Conservation (phyloP, 2,888 invertebrate genomes). For the Miltochrista miniata region DNA sequence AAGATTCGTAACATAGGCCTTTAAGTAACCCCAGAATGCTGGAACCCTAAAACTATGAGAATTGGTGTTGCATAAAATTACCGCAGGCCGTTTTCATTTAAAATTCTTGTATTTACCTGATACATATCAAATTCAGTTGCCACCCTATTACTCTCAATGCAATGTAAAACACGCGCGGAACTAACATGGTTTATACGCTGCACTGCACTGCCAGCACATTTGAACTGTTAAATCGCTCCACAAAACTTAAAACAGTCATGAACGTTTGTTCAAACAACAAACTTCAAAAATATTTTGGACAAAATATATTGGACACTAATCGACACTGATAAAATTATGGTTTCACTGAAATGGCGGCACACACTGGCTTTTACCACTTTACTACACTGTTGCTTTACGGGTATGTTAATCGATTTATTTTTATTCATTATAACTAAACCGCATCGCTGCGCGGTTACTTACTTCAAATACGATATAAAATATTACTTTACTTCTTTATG, state of each 20-base stretch:
- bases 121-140: slow-evolving; percentile 12
- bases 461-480: slow-evolving; percentile 1
- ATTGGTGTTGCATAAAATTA: too few species aligned
- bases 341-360: slow-evolving; percentile 15
- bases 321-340: slow-evolving; percentile 29
- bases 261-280: slow-evolving; percentile 26
- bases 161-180: slow-evolving; percentile 31
- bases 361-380: slow-evolving; percentile 20
- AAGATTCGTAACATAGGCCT: too few species aligned
- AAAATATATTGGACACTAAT: slow-evolving; percentile 22
- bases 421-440: slow-evolving; percentile 5
- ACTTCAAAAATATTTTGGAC: slow-evolving; percentile 24
- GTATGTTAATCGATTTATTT: slow-evolving; percentile 39
- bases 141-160: slow-evolving; percentile 22
- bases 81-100: too few species aligned
- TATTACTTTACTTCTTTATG: neutral
- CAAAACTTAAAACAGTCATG: slow-evolving; percentile 32
- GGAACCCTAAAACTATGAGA: too few species aligned
- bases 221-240: slow-evolving; percentile 12
- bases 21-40: too few species aligned
- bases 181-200: slow-evolving; percentile 38
- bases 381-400: slow-evolving; percentile 22
- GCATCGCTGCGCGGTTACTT: neutral
- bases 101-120: too few species aligned
- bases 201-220: slow-evolving; percentile 19